Conservation (phyloP, 2,888 invertebrate genomes). For the Hypena proboscidalis region DNA sequence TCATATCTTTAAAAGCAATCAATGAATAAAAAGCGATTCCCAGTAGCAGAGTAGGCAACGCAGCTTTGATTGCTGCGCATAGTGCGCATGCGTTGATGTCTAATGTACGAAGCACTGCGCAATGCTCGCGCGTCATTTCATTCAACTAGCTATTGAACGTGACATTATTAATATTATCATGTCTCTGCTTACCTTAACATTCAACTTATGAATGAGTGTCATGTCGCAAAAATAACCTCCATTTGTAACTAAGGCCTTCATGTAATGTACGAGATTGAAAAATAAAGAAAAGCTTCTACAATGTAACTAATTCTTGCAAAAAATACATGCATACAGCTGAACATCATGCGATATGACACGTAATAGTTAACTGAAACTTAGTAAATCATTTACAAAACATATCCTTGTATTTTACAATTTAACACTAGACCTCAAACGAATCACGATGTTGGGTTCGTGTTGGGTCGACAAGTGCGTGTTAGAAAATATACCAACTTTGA, state of each 20-base stretch:
- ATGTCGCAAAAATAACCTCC: conserved; percentile 26
- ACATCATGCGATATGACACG: too few species aligned
- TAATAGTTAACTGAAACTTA: too few species aligned
- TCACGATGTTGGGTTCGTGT: background rate
- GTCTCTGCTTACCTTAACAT: conserved; percentile 14
- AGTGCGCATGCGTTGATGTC: conserved; percentile 49
- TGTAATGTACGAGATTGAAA: background rate
- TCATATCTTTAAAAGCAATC: too few species aligned
- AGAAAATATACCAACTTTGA: background rate
- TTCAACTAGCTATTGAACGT: conserved; percentile 32
- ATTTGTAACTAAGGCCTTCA: conserved; percentile 20
- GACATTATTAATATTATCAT: conserved; percentile 16
- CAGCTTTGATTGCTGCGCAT: background rate
- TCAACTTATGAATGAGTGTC: conserved; percentile 26
- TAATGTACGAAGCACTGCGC: conserved; percentile 40
- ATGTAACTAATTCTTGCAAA: too few species aligned
- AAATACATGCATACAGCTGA: too few species aligned
- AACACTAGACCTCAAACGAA: conserved; percentile 1
- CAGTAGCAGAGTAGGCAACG: too few species aligned
- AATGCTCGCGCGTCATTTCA: conserved; percentile 36
- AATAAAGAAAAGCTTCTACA: too few species aligned
- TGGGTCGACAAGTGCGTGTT: background rate
- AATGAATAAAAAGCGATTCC: too few species aligned
- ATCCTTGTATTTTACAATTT: too few species aligned
- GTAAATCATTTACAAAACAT: too few species aligned